Percentiles rank a stretch among this genome's conserved stretches.
Evolutionary conservation across 2,888 invertebrate species (phyloP).

Genomic region (Catocala sponsa): DNA sequence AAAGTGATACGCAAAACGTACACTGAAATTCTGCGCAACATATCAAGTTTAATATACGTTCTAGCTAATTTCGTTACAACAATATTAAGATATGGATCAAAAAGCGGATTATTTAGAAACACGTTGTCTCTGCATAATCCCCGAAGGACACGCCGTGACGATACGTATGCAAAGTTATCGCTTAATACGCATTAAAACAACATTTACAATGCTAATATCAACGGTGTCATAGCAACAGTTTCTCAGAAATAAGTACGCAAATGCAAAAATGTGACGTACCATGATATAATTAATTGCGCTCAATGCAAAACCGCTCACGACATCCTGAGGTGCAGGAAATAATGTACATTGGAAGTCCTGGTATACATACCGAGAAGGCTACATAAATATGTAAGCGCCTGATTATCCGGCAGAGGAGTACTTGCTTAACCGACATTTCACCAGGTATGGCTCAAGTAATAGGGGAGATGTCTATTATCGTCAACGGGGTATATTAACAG

Average conservation of each 20-base stretch:
- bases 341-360: neutral
- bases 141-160: conserved; percentile 3
- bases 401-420: no score
- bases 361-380: neutral
- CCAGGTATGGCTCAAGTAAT: no score
- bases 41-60: no score
- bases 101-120: no score
- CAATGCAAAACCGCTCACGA: conserved; percentile 46
- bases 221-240: conserved; percentile 30
- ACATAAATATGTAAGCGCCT: no score
- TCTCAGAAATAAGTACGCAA: conserved; percentile 33
- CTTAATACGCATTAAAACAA: conserved; percentile 27
- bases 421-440: no score
- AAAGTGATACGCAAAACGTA: no score
- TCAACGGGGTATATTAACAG: no score
- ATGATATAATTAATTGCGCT: conserved; percentile 38
- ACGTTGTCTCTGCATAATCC: neutral
- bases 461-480: no score
- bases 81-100: no score
- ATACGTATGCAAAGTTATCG: conserved; percentile 23
- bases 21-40: no score
- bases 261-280: conserved; percentile 44
- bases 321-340: conserved; percentile 31
- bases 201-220: conserved; percentile 23
- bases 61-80: no score